Conservation (phyloP, 2,113 vertebrate species). For the Chlamydotis undulata region DNA sequence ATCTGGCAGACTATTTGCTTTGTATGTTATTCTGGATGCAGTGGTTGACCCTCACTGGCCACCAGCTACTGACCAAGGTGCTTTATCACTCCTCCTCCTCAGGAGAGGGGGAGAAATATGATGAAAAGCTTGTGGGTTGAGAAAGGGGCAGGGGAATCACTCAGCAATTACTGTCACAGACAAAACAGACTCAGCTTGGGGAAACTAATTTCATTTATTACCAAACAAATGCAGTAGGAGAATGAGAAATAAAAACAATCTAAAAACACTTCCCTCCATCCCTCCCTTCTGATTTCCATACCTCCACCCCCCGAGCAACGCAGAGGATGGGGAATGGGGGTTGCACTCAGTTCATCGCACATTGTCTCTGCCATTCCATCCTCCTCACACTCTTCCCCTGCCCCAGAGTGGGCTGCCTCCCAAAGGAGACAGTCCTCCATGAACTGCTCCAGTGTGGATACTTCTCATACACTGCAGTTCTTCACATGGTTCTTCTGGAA, state of each 20-base stretch:
- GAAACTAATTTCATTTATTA: too few species aligned
- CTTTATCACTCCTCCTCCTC: too few species aligned
- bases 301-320: accelerated
- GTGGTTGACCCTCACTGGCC: not conserved
- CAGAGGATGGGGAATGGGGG: accelerated
- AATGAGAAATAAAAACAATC: too few species aligned
- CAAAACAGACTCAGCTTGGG: too few species aligned
- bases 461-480: not conserved
- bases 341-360: not conserved
- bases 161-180: too few species aligned
- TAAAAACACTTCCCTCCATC: not conserved
- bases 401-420: too few species aligned
- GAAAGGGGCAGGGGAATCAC: too few species aligned
- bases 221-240: too few species aligned
- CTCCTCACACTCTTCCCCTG: too few species aligned
- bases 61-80: not conserved
- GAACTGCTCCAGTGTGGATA: not conserved
- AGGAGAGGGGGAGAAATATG: too few species aligned
- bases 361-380: not conserved
- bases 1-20: not conserved
- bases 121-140: too few species aligned
- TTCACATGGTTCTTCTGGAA: too few species aligned
- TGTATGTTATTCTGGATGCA: not conserved
- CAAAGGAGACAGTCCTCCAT: accelerated
- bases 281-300: not conserved